Evolutionary conservation across 2,888 invertebrate species (phyloP).

Genomic region (Spodoptera picta): DNA sequence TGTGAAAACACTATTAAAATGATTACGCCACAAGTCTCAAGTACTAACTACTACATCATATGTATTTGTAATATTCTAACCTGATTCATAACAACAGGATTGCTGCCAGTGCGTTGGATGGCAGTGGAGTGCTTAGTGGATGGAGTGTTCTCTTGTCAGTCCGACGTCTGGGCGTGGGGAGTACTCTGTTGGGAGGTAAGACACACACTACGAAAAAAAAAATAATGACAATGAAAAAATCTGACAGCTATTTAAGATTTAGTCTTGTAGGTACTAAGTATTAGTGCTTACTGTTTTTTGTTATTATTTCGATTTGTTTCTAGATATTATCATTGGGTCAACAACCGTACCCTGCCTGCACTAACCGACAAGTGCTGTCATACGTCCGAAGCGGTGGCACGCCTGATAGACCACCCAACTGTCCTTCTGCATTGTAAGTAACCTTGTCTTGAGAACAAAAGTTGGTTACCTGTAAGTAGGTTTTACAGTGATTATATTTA

Average conservation of each 20-base stretch:
- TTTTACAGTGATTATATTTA: no score
- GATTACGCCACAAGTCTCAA: no score
- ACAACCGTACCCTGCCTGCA: conserved; percentile 98
- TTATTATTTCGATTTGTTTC: background rate
- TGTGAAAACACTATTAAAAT: no score
- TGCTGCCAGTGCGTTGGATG: conserved; percentile 99
- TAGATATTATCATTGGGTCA: conserved; percentile 97
- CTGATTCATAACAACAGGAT: conserved; percentile 83
- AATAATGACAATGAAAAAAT: background rate
- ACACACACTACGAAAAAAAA: background rate
- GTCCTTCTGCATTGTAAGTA: conserved; percentile 93
- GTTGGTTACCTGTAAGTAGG: background rate
- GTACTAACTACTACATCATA: no score
- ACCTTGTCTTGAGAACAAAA: background rate
- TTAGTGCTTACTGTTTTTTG: no score
- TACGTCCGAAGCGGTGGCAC: conserved; percentile 96
- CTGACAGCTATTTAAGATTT: no score
- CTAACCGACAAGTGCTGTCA: conserved; percentile 96
- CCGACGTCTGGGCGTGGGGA: conserved; percentile 98
- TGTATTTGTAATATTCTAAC: background rate
- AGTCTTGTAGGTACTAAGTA: no score
- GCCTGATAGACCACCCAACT: conserved; percentile 94
- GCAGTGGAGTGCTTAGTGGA: conserved; percentile 98
- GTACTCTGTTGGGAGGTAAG: conserved; percentile 97
- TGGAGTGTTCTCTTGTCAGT: conserved; percentile 98